These are phyloP conservation scores for Chloroclystis v-ata DNA, from an alignment of 2,888 invertebrate genomes.

Conservation along the genomic window DNA sequence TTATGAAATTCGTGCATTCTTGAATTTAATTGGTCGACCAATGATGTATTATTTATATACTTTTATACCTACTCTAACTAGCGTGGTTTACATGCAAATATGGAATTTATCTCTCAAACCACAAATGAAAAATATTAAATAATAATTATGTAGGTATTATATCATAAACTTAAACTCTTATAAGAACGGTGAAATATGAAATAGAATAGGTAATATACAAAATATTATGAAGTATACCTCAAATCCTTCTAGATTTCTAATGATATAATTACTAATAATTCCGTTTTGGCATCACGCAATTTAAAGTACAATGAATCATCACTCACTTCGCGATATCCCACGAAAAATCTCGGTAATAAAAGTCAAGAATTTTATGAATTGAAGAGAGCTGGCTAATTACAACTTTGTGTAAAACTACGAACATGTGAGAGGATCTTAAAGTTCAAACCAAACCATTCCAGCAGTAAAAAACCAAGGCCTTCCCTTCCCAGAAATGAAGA, in stretches of 20 bases:
- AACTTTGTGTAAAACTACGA: slow-evolving; percentile 37
- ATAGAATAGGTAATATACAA: no score
- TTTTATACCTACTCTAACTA: no score
- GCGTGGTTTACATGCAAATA: no score
- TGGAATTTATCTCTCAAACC: no score
- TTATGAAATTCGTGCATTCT: neutral
- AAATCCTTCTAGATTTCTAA: neutral
- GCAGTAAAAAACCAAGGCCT: slow-evolving; percentile 49
- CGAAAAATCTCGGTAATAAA: slow-evolving; percentile 17
- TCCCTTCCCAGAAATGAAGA: slow-evolving; percentile 13
- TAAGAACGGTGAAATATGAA: no score
- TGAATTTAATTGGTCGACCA: no score
- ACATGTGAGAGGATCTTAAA: slow-evolving; percentile 44
- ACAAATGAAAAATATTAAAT: no score
- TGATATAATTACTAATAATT: slow-evolving; percentile 10
- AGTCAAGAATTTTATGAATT: slow-evolving; percentile 18
- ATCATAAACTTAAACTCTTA: no score
- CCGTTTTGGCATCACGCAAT: slow-evolving; percentile 9
- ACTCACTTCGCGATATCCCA: neutral
- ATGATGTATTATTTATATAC: no score
- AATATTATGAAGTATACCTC: no score
- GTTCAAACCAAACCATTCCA: slow-evolving; percentile 37
- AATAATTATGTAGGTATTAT: no score
- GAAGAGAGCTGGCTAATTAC: slow-evolving; percentile 35
- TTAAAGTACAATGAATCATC: slow-evolving; percentile 17